phyloP scores from a whole-genome alignment of 2,888 invertebrate species.

The Alloscopus bannaensis region DNA sequence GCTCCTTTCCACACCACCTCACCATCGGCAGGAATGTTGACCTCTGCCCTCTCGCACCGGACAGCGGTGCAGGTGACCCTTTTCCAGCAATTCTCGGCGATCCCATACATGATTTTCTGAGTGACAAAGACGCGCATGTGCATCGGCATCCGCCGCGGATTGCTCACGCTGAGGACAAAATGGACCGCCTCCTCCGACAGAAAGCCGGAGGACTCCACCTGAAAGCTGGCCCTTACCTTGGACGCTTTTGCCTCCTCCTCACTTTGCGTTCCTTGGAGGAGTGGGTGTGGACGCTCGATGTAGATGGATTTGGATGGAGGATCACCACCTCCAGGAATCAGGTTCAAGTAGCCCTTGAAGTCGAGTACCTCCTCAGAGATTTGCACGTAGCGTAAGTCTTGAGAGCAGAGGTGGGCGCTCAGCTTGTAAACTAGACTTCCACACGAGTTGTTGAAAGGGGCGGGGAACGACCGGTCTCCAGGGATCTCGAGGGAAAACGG shows the following conservation, averaged over 20 bases:
- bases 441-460: slow-evolving; percentile 48
- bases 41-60: slow-evolving; percentile 46
- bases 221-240: slow-evolving; percentile 22
- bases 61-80: slow-evolving; percentile 48
- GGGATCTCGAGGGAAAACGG: slow-evolving; percentile 56
- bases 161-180: slow-evolving; percentile 30
- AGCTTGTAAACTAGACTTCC: slow-evolving; percentile 49
- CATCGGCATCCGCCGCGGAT: slow-evolving; percentile 31
- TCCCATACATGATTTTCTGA: slow-evolving; percentile 47
- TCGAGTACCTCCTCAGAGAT: slow-evolving; percentile 50
- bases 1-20: slow-evolving; percentile 53
- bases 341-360: slow-evolving; percentile 47
- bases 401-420: slow-evolving; percentile 49
- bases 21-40: slow-evolving; percentile 26
- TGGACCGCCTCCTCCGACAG: slow-evolving; percentile 49
- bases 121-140: slow-evolving; percentile 49
- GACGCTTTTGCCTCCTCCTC: neutral
- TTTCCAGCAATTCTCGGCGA: slow-evolving; percentile 51
- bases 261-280: neutral
- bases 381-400: slow-evolving; percentile 45
- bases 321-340: neutral
- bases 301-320: slow-evolving; percentile 20
- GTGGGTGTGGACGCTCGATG: slow-evolving; percentile 38
- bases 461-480: slow-evolving; percentile 34
- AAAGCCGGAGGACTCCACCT: slow-evolving; percentile 46